A percentile compares a stretch with the other conserved stretches of the same genome.
These are phyloP conservation scores for Sphaerophoria taeniata DNA, from an alignment of 2,888 invertebrate species.

Conservation along the genomic window DNA sequence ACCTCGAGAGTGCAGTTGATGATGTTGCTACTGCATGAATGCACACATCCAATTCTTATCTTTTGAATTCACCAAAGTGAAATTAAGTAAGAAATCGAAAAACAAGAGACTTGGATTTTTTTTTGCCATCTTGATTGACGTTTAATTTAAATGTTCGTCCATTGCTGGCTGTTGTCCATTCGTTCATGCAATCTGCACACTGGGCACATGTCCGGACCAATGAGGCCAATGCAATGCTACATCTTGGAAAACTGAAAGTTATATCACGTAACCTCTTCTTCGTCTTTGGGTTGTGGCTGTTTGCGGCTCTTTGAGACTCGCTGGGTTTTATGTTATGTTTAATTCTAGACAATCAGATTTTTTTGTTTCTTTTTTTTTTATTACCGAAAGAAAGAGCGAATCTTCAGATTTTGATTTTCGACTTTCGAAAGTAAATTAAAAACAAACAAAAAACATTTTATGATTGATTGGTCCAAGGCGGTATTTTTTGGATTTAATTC, in stretches of 20 bases:
- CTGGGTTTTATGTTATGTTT: slow-evolving; percentile 18
- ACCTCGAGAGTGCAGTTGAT: slow-evolving; percentile 18
- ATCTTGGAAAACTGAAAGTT: slow-evolving; percentile 51
- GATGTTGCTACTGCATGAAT: slow-evolving; percentile 6
- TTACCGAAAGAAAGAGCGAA: slow-evolving; percentile 60
- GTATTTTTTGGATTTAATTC: slow-evolving; percentile 43
- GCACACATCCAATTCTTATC: slow-evolving; percentile 62
- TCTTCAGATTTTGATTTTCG: slow-evolving; percentile 24
- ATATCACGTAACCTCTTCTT: slow-evolving; percentile 42
- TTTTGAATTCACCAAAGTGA: slow-evolving; percentile 43
- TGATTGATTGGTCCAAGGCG: slow-evolving; percentile 70
- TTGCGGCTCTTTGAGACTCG: not conserved
- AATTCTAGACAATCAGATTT: slow-evolving; percentile 63
- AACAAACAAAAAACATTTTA: slow-evolving; percentile 44
- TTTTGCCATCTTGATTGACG: slow-evolving; percentile 71
- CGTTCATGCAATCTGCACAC: slow-evolving; percentile 23
- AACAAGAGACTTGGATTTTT: slow-evolving; percentile 48
- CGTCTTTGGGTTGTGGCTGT: slow-evolving; percentile 19
- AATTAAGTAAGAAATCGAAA: slow-evolving; percentile 55
- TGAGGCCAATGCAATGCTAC: slow-evolving; percentile 13
- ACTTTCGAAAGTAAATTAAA: slow-evolving; percentile 17
- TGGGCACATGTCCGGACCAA: slow-evolving; percentile 38
- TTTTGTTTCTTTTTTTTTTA: slow-evolving; percentile 26
- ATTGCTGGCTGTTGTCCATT: slow-evolving; percentile 18
- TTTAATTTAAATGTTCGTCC: slow-evolving; percentile 71